These are phyloP conservation scores for Actinemys pallida DNA, from an alignment of 2,113 vertebrate species.

Conservation along the genomic window DNA sequence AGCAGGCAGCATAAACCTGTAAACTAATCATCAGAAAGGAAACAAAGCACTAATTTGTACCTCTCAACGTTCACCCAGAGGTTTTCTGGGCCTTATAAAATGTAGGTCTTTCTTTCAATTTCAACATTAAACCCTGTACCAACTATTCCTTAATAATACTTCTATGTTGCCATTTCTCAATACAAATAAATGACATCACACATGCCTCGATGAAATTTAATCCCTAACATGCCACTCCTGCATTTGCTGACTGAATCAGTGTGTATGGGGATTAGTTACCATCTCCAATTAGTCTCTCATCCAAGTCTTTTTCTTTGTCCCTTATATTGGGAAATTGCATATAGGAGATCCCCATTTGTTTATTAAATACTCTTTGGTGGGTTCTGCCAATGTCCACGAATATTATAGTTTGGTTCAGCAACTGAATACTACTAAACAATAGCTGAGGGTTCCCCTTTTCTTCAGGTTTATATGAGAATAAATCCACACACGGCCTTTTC, in stretches of 20 bases:
- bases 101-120: background rate
- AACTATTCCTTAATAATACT: background rate
- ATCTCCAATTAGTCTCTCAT: background rate
- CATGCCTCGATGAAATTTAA: background rate
- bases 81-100: background rate
- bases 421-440: background rate
- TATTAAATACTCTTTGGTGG: background rate
- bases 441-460: background rate
- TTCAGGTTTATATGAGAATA: background rate
- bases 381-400: background rate
- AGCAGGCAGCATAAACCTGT: background rate
- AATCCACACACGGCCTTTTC: background rate
- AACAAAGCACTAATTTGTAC: background rate
- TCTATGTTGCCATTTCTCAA: background rate
- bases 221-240: background rate
- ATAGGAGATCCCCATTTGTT: background rate
- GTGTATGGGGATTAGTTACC: background rate
- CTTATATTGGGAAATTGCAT: background rate
- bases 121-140: too few species aligned
- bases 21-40: background rate
- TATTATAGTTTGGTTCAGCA: background rate
- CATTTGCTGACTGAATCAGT: background rate
- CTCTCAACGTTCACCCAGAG: background rate
- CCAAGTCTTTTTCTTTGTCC: background rate
- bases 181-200: background rate